Evolutionary conservation across 2,888 invertebrate species (phyloP).

Genomic region (Criorhina ranunculi): DNA sequence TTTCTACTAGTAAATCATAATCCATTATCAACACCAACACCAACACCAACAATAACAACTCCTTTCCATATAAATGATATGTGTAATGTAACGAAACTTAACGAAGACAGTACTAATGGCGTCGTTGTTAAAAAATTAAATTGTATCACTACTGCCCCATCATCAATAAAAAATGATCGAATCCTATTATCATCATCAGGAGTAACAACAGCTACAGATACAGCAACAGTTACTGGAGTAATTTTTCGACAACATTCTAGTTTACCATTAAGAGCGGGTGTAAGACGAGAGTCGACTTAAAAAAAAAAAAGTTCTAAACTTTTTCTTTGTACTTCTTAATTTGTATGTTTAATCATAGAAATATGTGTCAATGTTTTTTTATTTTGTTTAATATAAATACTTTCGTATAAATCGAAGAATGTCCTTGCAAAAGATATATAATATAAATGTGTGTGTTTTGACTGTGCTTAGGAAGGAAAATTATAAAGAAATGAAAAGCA

Average conservation of each 20-base stretch:
- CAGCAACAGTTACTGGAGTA: slow-evolving; percentile 52
- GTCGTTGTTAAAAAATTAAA: slow-evolving; percentile 48
- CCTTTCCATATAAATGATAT: slow-evolving; percentile 55
- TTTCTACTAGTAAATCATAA: slow-evolving; percentile 69
- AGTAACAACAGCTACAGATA: slow-evolving; percentile 26
- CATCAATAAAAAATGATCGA: slow-evolving; percentile 57
- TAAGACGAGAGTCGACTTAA: slow-evolving; percentile 78
- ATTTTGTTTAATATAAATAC: slow-evolving; percentile 5
- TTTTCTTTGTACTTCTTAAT: slow-evolving; percentile 17
- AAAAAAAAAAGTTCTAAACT: slow-evolving; percentile 20
- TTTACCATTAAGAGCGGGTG: slow-evolving; percentile 77
- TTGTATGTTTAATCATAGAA: slow-evolving; percentile 60
- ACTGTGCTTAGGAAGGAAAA: slow-evolving; percentile 63
- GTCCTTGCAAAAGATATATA: slow-evolving; percentile 33
- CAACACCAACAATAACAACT: slow-evolving; percentile 24
- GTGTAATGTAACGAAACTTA: slow-evolving; percentile 49
- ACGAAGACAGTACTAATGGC: slow-evolving; percentile 52
- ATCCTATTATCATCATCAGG: slow-evolving; percentile 39
- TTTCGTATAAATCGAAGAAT: slow-evolving; percentile 21
- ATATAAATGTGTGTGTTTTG: slow-evolving; percentile 66
- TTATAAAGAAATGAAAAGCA: slow-evolving; percentile 23
- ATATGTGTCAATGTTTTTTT: slow-evolving; percentile 65
- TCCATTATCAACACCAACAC: slow-evolving; percentile 23
- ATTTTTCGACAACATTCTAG: slow-evolving; percentile 76
- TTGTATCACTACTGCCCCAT: slow-evolving; percentile 64